These are phyloP conservation scores for Lepidocolaptes lacrymiger DNA, from an alignment of 2,797 vertebrate genomes.

Conservation along the genomic window DNA sequence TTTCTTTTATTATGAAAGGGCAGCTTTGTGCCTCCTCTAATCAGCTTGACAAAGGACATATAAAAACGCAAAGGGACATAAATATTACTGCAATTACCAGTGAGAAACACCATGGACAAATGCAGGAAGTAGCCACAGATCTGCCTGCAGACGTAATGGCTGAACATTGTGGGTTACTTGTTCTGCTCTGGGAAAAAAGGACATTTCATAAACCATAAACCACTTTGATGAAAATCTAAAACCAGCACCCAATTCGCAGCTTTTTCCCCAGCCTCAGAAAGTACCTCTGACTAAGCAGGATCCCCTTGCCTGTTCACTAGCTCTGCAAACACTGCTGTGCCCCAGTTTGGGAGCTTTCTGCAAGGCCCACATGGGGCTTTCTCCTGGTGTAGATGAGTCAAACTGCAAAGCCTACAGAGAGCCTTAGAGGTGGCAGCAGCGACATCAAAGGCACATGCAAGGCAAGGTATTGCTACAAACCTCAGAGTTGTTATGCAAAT, in stretches of 20 bases:
- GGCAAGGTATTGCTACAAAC: background rate
- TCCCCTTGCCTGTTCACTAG: background rate
- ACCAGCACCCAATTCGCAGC: background rate
- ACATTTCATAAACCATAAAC: background rate
- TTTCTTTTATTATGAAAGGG: slow-evolving; percentile 50
- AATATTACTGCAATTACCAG: slow-evolving; percentile 72
- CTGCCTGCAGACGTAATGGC: slow-evolving; percentile 35
- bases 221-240: slow-evolving; percentile 46
- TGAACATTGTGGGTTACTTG: background rate
- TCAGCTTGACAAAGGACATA: slow-evolving; percentile 65
- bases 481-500: slow-evolving; percentile 38
- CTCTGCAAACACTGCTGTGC: background rate
- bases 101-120: slow-evolving; percentile 43
- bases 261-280: background rate
- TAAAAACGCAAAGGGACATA: slow-evolving; percentile 61
- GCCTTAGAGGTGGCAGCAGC: background rate
- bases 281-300: slow-evolving; percentile 5
- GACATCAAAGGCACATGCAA: slow-evolving; percentile 27
- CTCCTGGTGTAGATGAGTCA: background rate
- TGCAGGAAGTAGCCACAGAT: slow-evolving; percentile 34
- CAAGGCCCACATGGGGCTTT: background rate
- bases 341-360: background rate
- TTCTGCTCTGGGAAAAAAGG: background rate
- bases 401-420: background rate
- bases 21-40: slow-evolving; percentile 72